Evolutionary conservation across 2,797 vertebrate genomes (phyloP).

Genomic region (Sebastes steindachneri): DNA sequence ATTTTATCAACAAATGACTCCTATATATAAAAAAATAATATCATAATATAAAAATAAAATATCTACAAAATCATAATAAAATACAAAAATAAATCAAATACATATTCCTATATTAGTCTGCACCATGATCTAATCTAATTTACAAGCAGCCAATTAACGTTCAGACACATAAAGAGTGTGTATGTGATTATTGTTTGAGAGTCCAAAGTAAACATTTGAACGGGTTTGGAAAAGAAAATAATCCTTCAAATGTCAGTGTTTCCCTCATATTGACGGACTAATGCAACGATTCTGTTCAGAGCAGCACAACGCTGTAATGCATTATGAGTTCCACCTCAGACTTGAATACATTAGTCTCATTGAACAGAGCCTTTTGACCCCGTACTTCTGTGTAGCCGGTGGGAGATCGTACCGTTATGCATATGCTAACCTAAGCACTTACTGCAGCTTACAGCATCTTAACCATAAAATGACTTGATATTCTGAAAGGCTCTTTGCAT

Average conservation of each 20-base stretch:
- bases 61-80: too few relatives aligned
- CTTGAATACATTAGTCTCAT: conserved; percentile 17
- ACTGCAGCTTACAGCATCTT: conserved; percentile 45
- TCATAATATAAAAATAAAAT: too few relatives aligned
- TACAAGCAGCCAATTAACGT: too few relatives aligned
- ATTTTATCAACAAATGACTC: too few relatives aligned
- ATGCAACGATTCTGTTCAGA: neutral
- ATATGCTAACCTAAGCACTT: conserved; percentile 56
- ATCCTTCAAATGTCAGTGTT: neutral
- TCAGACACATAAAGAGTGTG: too few relatives aligned
- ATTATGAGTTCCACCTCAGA: conserved; percentile 22
- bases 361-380: conserved; percentile 43
- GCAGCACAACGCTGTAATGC: neutral
- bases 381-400: neutral
- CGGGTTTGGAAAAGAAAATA: neutral
- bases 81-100: too few relatives aligned
- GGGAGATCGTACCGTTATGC: conserved; percentile 14
- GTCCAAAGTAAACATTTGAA: neutral
- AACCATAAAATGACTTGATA: conserved; percentile 43
- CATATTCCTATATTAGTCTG: too few relatives aligned
- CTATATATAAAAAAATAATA: too few relatives aligned
- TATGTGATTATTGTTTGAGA: neutral
- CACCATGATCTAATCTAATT: too few relatives aligned
- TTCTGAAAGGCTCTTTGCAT: conserved; percentile 32
- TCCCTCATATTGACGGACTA: neutral